Conservation (phyloP, 2,113 vertebrate genomes). For the Garra rufa region DNA sequence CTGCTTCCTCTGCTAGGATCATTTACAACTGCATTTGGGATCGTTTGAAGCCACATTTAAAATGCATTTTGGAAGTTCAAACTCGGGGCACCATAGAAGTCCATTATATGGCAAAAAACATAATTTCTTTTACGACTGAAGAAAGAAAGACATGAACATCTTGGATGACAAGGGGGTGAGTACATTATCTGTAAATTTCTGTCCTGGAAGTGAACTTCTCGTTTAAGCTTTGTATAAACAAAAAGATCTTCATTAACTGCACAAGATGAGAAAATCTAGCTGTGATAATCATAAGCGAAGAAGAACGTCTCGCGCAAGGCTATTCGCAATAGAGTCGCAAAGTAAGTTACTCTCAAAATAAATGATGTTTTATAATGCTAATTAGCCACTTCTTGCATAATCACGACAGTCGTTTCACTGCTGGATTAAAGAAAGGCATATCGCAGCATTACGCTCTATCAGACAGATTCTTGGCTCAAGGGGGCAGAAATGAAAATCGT, state of each 20-base stretch:
- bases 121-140: no score
- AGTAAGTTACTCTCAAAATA: background rate
- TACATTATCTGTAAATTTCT: no score
- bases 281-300: background rate
- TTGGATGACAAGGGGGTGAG: no score
- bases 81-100: no score
- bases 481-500: conserved; percentile 29
- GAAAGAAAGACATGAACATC: no score
- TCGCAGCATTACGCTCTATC: conserved; percentile 2
- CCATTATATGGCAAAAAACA: no score
- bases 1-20: no score
- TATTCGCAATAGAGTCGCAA: conserved; percentile 20
- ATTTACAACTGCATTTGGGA: no score
- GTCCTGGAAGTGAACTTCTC: no score
- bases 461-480: conserved; percentile 24
- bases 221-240: background rate
- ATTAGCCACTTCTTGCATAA: background rate
- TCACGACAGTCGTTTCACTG: background rate
- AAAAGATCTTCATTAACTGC: background rate
- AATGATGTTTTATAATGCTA: background rate
- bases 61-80: no score
- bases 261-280: background rate
- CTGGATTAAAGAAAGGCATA: conserved; percentile 15
- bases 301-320: background rate
- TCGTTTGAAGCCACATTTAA: no score